Conservation (phyloP, 2,797 vertebrate genomes). For the Masticophis lateralis region DNA sequence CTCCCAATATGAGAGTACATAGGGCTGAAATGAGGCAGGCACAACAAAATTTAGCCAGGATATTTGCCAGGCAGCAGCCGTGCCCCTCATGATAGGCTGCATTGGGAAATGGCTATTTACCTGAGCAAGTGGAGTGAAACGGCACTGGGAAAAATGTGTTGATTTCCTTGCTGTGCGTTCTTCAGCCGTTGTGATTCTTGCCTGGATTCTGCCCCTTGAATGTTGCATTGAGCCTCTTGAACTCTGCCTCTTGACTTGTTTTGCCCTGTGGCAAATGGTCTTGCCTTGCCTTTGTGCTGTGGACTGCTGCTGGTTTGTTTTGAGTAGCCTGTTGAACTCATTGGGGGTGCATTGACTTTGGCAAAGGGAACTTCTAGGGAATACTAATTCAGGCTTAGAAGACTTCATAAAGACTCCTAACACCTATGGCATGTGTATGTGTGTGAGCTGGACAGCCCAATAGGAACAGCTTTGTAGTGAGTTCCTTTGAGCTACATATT, state of each 20-base stretch:
- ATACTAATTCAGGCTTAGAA: not conserved
- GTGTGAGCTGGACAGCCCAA: not conserved
- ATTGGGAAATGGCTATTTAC: too few species aligned
- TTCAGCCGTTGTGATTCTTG: not conserved
- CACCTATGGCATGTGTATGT: not conserved
- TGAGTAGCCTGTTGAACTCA: not conserved
- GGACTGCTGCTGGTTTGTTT: not conserved
- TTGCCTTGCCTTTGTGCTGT: not conserved
- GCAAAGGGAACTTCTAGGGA: not conserved
- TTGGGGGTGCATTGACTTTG: not conserved
- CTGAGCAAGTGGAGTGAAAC: too few species aligned
- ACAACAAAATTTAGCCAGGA: not conserved
- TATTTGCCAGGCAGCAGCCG: not conserved
- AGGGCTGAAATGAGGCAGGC: not conserved
- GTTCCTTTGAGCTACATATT: not conserved
- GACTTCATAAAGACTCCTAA: too few species aligned
- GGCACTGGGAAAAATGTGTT: not conserved
- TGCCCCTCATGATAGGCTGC: too few species aligned
- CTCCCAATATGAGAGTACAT: accelerated
- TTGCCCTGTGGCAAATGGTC: not conserved
- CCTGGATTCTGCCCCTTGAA: not conserved
- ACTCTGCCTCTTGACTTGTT: not conserved
- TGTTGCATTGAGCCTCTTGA: not conserved
- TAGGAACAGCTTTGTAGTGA: not conserved
- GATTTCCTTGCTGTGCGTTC: not conserved